Conservation (phyloP, 2,113 vertebrate genomes). For the Dipodomys ordii region DNA sequence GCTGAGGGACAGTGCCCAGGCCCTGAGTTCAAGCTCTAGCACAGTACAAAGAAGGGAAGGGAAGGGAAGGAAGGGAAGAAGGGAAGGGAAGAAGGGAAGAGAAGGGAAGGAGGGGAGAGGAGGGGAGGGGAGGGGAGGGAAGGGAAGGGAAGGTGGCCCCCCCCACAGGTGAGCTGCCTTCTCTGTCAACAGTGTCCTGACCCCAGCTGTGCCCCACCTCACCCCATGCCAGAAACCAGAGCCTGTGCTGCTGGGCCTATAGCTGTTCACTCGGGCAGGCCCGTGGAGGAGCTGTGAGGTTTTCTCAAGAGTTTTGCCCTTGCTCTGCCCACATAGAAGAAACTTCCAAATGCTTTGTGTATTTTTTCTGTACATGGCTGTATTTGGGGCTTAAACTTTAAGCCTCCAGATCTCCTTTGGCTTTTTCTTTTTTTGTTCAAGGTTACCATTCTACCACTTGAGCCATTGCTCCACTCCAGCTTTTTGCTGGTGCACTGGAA, state of each 20-base stretch:
- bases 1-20: too few species aligned
- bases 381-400: neutral
- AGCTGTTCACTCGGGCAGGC: neutral
- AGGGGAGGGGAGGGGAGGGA: neutral
- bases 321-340: neutral
- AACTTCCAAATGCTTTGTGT: neutral
- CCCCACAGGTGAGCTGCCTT: neutral
- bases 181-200: neutral
- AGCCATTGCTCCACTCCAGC: too few species aligned
- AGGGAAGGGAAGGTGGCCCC: neutral
- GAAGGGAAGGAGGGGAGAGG: too few species aligned
- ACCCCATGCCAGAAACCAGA: too few species aligned
- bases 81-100: neutral
- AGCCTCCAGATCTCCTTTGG: neutral
- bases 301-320: neutral
- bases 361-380: too few species aligned
- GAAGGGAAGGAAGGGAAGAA: too few species aligned
- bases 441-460: conserved; percentile 50
- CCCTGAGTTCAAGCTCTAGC: too few species aligned
- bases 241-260: neutral
- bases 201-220: neutral
- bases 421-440: neutral
- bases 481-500: too few species aligned
- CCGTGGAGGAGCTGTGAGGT: neutral
- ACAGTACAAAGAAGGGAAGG: too few species aligned